Base-by-base conservation (phyloP, 92 coral and sea anemone species). In the Muricea muricata region DNA sequence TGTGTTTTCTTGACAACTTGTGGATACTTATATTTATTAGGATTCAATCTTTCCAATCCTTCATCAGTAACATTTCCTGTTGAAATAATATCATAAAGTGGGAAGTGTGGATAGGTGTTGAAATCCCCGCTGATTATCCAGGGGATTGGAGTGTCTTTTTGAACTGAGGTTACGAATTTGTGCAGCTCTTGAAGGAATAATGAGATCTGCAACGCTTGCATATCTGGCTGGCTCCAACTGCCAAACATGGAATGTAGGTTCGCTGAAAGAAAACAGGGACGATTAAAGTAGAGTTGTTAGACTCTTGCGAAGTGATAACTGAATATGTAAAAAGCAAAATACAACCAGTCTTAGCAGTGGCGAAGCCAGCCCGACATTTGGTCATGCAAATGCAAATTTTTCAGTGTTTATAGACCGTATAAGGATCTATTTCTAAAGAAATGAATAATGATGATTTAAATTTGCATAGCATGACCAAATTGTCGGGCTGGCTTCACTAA, bases 91-190 rank as follows among this genome's bases (percentile, higher is more conserved):
- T 90, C 75, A 47, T 94, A 92, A 21, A 88, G 75, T 26, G 98
- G 98, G 34, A 69, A 92, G 18, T 86, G 81, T 0, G 98, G 94
- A 70, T 92, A 92, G 5, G 86, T 80, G 75, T 94, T 92, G 85
- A 92, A 94, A 78, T 94, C 98, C 28, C 98, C 98, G 78, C 95
- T 79, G 11, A 94, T 71, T 12, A 92, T 41, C 63, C 89, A 77
- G 7, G 82, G 69, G 56, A 57, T 18, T 1, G 67, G 68, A 4
- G 13, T 13, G 26, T 28, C 17, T 56, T 61, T 35, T 26, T 54
- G 28, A 33, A 56, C 65, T 29, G 89, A 57, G 26, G 66, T 46
- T 11, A 80, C 54, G 26, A 86, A 78, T 54, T 74, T 61, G 82
- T 72, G 48, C 17, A 89, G 69, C 13, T 78, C 80, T 83, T 89